Base-by-base conservation (phyloP, 2,888 invertebrate genomes). In the Clusia tigrina region DNA sequence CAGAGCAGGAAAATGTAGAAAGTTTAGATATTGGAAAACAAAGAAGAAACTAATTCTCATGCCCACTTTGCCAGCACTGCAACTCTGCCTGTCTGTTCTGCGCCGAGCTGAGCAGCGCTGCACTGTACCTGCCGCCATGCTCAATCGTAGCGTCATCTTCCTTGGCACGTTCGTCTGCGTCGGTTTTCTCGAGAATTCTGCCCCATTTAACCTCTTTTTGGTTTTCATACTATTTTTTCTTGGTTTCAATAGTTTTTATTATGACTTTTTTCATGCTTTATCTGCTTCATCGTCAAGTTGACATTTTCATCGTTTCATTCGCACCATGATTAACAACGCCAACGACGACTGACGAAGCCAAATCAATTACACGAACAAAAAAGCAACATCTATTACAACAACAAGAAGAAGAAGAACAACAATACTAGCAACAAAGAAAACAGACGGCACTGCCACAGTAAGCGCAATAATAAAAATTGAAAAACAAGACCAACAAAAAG, bases 281-380 rank as follows among this genome's bases (percentile, higher is more conserved):
- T 48, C 48, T 48, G 5, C 48, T 18, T 18, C 48, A 20, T 48
- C 48, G 48, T 22, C 48, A 12, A 32, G 32, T 32, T 12, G 18
- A 48, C 48, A 48, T 48, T 48, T 48, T 48, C 48, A 48, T 15
- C 48, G 48, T 48, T 48, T 48, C 48, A 20, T n/a, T n/a, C n/a
- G n/a, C 9, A 42, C 42, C 3, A 17, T 42, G 42, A 42, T 42
- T 42, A 42, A 15, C 42, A n/a, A 42, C 42, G 42, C 9, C n/a
- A 3, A 42, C 48, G 20, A 20, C 22, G 22, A 15, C 48, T 48
- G 48, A 48, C 42, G 42, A 42, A 42, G 42, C 42, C 42, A 42
- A 48, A 48, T 48, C 48, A 48, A 48, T 48, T 48, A 48, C 48
- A 48, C 22, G 48, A 48, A 22, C 48, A 6, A 12, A n/a, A n/a